Evolutionary conservation across 2,888 invertebrate species (phyloP).

Genomic region (Aricia artaxerxes): DNA sequence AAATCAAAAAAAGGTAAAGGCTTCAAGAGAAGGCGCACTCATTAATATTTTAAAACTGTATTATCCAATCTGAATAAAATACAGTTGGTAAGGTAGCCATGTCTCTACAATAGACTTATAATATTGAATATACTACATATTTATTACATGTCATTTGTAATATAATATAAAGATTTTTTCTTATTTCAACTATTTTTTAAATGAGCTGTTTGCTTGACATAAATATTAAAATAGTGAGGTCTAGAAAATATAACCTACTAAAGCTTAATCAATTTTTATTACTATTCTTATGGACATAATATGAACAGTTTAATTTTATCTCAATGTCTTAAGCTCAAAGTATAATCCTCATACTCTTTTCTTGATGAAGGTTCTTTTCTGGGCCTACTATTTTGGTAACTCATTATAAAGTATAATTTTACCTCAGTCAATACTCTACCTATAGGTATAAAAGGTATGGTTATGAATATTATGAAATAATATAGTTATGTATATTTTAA

Average conservation of each 20-base stretch:
- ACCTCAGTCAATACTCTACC: slow-evolving; percentile 6
- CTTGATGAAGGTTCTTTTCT: not conserved
- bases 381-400: not conserved
- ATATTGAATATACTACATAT: slow-evolving; percentile 14
- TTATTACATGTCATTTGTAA: slow-evolving; percentile 25
- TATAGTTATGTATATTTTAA: slow-evolving; percentile 8
- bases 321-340: slow-evolving; percentile 5
- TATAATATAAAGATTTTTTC: not conserved
- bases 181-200: not conserved
- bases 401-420: not conserved
- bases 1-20: slow-evolving; percentile 77
- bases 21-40: slow-evolving; percentile 74
- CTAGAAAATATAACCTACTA: not conserved
- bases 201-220: not conserved
- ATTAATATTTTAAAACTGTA: slow-evolving; percentile 54
- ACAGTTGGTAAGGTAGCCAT: slow-evolving; percentile 11
- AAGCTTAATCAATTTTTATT: not conserved
- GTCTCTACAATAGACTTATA: slow-evolving; percentile 18
- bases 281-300: not conserved
- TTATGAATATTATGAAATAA: slow-evolving; percentile 10
- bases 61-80: not conserved
- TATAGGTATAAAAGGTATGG: not conserved
- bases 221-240: not conserved
- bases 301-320: not conserved
- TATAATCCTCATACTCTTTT: not conserved